Evolutionary conservation across 2,113 vertebrate species (phyloP).

Genomic region (Bujurquina vittata): DNA sequence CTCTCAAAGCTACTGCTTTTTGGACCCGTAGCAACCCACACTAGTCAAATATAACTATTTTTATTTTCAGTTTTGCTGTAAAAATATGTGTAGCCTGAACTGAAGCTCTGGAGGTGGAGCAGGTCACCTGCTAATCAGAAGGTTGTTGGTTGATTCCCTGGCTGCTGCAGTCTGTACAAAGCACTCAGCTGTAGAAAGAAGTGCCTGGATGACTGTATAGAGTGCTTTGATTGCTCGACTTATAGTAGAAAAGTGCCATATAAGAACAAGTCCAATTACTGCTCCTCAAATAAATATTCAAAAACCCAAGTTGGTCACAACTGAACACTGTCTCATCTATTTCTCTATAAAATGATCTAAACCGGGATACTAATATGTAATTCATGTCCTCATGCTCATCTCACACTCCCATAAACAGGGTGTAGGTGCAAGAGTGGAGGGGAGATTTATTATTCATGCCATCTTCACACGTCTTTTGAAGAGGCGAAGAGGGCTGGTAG

Average conservation of each 20-base stretch:
- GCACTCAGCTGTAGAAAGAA: too few relatives aligned
- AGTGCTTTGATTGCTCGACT: too few relatives aligned
- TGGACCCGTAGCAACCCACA: not conserved
- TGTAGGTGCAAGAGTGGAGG: constrained; percentile 13
- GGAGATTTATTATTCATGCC: constrained; percentile 70
- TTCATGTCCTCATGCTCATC: constrained; percentile 19
- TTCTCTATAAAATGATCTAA: not conserved
- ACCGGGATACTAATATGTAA: not conserved
- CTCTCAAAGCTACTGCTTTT: not conserved
- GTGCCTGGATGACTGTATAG: too few relatives aligned
- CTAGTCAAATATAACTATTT: not conserved
- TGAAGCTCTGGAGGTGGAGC: too few relatives aligned
- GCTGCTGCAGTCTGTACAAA: too few relatives aligned
- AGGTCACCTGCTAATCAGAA: too few relatives aligned
- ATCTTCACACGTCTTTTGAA: constrained; percentile 70
- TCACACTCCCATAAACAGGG: constrained; percentile 28
- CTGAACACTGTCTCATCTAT: not conserved
- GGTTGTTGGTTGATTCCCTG: too few relatives aligned
- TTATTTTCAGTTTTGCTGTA: not conserved
- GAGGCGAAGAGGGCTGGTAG: constrained; percentile 39
- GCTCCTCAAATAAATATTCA: not conserved
- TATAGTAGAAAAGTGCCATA: too few relatives aligned
- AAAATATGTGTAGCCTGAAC: not conserved
- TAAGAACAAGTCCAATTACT: too few relatives aligned
- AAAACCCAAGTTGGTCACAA: not conserved